Base-by-base conservation (phyloP, 2,797 vertebrate species). In the Pantherophis alleghaniensis region DNA sequence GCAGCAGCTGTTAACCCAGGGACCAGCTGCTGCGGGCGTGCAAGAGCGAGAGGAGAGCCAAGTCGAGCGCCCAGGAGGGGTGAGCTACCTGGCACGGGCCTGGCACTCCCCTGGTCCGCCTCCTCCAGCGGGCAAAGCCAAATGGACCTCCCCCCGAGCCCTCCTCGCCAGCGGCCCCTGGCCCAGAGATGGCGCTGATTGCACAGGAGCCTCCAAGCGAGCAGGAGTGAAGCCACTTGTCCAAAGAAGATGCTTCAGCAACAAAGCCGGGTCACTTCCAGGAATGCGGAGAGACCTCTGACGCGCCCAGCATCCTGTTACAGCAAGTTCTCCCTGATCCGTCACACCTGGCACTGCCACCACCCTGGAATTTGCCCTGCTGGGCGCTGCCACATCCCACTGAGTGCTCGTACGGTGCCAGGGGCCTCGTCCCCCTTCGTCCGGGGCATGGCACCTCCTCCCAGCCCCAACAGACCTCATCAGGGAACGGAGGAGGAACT, bases 1-100 rank as follows among this genome's bases (percentile, higher is more conserved):
- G 99, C 98, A 99, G 99, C 98, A 99, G 99, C 97, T 99, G 99
- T 96, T 99, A 98, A 98, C 97, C 88, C 94, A 60, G 94, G 96
- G 96, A 95, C 95, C 26, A 60, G 94, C 96, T 96, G 95, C 94
- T 94, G 96, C 96, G 92, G 60, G 95, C 97, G 86, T 32, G 96
- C 96, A 96, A 96, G 96, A 83, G 26, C 57, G 96, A 96, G 96
- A 97, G 96, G 91, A 57, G 9, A 24, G 22, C 42, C 74, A 37
- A 74, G 66, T 3, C 66, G 2, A 47, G 37, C 74, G 18, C 18
- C n/a, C 95, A 93, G 96, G 95, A 51, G 86, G 63, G 94, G 97
- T 92, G 96, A 95, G 94, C 96, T 92, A 95, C 93, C 47, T 96
- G 95, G 95, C 95, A 87, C 59, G 94, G 96, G 96, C 96, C 96